phyloP scores from a whole-genome alignment of 2,888 invertebrate species.

The Romanomermis culicivorax region DNA sequence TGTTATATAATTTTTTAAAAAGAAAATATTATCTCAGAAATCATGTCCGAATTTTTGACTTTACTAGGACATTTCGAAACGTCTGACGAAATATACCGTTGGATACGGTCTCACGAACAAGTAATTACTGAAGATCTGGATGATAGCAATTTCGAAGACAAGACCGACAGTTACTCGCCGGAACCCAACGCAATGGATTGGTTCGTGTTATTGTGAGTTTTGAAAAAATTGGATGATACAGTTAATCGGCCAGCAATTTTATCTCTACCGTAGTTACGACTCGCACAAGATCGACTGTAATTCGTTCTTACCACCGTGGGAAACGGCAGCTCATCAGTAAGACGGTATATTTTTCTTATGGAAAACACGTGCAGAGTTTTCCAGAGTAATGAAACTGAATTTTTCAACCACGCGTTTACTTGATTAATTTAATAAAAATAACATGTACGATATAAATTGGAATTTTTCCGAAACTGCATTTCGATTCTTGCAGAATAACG shows the following conservation, averaged over 20 bases:
- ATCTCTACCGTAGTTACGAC: conserved; percentile 20
- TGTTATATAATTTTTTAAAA: no score
- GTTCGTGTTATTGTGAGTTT: conserved; percentile 28
- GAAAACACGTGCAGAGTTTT: no score
- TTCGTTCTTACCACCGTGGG: conserved; percentile 25
- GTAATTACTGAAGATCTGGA: conserved; percentile 23
- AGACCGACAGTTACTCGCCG: conserved; percentile 15
- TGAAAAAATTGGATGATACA: not conserved
- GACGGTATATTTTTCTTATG: no score
- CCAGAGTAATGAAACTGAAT: no score
- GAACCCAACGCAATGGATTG: conserved; percentile 26
- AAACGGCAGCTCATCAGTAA: conserved; percentile 27
- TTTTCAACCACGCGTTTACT: no score
- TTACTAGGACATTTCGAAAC: conserved; percentile 27
- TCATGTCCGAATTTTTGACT: no score
- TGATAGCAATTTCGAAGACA: conserved; percentile 24
- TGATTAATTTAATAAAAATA: no score
- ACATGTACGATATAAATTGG: no score
- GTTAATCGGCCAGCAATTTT: not conserved
- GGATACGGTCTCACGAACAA: conserved; percentile 27
- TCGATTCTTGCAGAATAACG: no score
- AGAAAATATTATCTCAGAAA: no score
- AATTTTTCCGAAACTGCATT: no score
- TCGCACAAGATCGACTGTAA: conserved; percentile 24
- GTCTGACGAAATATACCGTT: conserved; percentile 22